Base-by-base conservation (phyloP, 2,888 invertebrate species). In the Perizoma flavofasciatum region DNA sequence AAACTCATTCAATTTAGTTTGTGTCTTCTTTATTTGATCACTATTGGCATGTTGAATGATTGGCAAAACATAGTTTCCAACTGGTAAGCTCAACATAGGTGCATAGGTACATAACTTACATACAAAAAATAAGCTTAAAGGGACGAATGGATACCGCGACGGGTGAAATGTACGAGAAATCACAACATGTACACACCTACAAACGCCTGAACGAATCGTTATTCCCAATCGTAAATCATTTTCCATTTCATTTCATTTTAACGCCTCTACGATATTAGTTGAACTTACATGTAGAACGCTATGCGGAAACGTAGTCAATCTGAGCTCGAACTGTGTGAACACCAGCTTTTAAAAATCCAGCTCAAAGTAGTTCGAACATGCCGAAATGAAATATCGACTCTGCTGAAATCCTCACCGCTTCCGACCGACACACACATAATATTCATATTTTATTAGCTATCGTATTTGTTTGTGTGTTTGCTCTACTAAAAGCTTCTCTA, bases 401-500 rank as follows among this genome's bases (percentile, higher is more conserved):
- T 66, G 67, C 63, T 61, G 69, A 77, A 83, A 81, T 77, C 76
- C 70, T 67, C 66, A 66, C 41, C 45, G 48, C 51, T 47, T 58
- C 55, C 68, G 70, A 71, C 50, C 78, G 77, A 74, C 78, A 62
- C 70, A 69, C 70, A 75, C 70, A 69, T 78, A 75, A 81, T 82
- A 76, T 82, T 78, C 79, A 77, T 80, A 80, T 83, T 85, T 83
- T 83, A 83, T 84, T 78, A 72, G 81, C 71, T 77, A 70, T 71
- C 68, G 62, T 70, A 67, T 72, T 72, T 76, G 70, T 72, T 71
- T 73, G 69, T 73, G 74, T 76, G 71, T 74, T 72, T 72, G 74
- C 67, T 74, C 64, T 65, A 70, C 67, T 77, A 55, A 63, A 67
- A 65, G 65, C 55, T 49, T 46, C 9, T 63, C 48, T 34, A 58